These are phyloP conservation scores for Pterocles orientalis DNA, from an alignment of 2,113 vertebrate species.

Conservation along the genomic window DNA sequence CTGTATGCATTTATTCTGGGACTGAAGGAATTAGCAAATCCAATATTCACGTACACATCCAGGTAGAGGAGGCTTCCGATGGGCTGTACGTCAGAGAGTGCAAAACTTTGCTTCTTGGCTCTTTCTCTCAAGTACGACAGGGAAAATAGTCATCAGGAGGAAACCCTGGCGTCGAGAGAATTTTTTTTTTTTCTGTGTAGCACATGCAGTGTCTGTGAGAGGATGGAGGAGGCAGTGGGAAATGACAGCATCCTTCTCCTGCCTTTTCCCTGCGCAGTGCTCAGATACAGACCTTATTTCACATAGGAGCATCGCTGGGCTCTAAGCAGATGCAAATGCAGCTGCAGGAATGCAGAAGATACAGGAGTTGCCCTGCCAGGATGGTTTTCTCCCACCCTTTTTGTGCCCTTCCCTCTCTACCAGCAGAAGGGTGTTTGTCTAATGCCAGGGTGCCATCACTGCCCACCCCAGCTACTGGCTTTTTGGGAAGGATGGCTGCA, in stretches of 20 bases:
- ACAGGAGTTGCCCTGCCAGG: rapidly evolving
- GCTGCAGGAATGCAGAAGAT: background rate
- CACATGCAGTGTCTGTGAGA: background rate
- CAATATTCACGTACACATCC: background rate
- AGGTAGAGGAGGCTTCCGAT: background rate
- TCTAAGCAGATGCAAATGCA: rapidly evolving
- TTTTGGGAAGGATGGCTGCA: background rate
- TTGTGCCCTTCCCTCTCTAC: background rate
- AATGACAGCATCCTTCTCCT: background rate
- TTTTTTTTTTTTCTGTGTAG: background rate
- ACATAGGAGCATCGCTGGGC: rapidly evolving
- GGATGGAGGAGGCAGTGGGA: background rate
- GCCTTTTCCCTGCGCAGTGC: rapidly evolving
- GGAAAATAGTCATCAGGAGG: background rate
- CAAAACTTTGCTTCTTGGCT: background rate
- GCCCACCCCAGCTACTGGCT: rapidly evolving
- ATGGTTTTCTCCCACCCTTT: background rate
- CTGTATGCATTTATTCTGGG: background rate
- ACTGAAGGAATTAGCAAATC: background rate
- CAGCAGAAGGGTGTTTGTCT: background rate
- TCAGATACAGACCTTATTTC: background rate
- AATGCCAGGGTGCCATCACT: too few relatives aligned
- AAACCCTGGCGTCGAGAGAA: background rate
- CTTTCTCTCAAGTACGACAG: rapidly evolving
- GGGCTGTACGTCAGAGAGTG: rapidly evolving